Evolutionary conservation across 2,797 vertebrate species (phyloP), one percentile per base, ranked within the genome.

Genomic region (Meriones psammophilus): DNA sequence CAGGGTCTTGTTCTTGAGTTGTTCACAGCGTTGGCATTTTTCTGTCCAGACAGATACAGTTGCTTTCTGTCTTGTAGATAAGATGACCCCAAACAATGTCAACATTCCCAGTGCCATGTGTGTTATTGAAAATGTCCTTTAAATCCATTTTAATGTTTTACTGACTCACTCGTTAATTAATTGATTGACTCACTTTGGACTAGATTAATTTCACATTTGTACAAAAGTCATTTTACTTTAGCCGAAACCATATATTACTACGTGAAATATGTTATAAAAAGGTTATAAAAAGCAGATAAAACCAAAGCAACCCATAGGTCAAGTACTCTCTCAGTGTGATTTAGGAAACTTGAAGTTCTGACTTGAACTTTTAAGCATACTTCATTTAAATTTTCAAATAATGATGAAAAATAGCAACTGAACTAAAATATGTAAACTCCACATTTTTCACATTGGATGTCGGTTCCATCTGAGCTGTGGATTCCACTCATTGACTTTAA

Each of bases 261-360:
- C 33, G 42, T 78, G 24, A 79, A 92, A 85, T 80, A 73, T 84
- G 87, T 71, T 18, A 5, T 50, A 50, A 50, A 50, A 50, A 30
- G 56, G 15, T 74, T 93, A 76, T 94, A 92, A 93, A 33, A 93
- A 73, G 30, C 14, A 66, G 73, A 74, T 58, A 18, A 88, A 74
- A 58, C 54, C 24, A 39, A 88, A 74, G 85, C 68, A 73, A 73
- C 81, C 62, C 54, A 62, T 8, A 93, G 58, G 81, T 79, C 62
- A 54, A 36, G 18, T 71, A 12, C 50, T 73, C 91, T 85, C 0
- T 60, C 81, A 56, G 85, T 58, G 33, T 86, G 89, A 94, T 56
- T 74, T 91, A 94, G n/a, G 50, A 90, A 73, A 92, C 94, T 90
- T 17, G 69, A 89, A 92, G 76, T 87, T 92, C 96, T 94, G 22